Evolutionary conservation across 2,113 vertebrate genomes (phyloP).

Genomic region (Lepus timidus): DNA sequence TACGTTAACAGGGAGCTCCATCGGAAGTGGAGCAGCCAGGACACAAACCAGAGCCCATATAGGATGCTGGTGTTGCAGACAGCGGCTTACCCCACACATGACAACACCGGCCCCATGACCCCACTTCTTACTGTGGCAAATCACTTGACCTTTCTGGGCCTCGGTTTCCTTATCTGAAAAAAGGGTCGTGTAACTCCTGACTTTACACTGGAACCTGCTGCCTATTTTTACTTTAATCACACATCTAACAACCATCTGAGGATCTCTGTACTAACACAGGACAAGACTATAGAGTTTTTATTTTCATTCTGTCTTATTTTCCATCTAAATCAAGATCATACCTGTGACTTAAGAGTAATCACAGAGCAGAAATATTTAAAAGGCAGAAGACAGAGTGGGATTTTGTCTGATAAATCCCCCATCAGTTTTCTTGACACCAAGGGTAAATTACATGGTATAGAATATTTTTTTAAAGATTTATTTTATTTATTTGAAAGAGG

Average conservation of each 20-base stretch:
- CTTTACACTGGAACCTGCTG: not conserved
- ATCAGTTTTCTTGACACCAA: not conserved
- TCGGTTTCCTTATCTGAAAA: not conserved
- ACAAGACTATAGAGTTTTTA: not conserved
- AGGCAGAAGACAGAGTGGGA: not conserved
- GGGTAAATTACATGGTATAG: not conserved
- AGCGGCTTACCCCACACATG: too few relatives aligned
- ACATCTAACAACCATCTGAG: not conserved
- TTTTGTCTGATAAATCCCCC: not conserved
- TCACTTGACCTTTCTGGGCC: not conserved
- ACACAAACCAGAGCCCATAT: too few relatives aligned
- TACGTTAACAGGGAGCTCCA: too few relatives aligned
- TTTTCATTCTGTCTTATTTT: slow-evolving; percentile 19
- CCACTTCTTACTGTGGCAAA: not conserved
- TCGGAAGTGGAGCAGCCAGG: too few relatives aligned
- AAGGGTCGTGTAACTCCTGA: not conserved
- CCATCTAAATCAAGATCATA: not conserved
- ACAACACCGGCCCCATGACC: too few relatives aligned
- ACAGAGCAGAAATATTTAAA: not conserved
- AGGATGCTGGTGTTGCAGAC: too few relatives aligned
- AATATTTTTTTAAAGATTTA: not conserved
- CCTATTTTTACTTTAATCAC: not conserved
- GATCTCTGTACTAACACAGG: not conserved
- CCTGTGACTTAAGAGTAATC: not conserved
- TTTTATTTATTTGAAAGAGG: too few relatives aligned